A percentile compares a stretch with the other conserved stretches of the same genome.
Conservation (phyloP, 2,113 vertebrate species). For the Danio rerio region GRCz12tu NC_133181.1:33370501-33371000, state of each 20-base stretch:
- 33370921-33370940: neutral
- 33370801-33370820: slow-evolving; percentile 99
- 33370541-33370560: slow-evolving; percentile 81
- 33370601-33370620: neutral
- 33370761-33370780: slow-evolving; percentile 97
- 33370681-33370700: slow-evolving; percentile 92
- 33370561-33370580: slow-evolving; percentile 43
- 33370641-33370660: slow-evolving; percentile 90
- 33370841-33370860: neutral
- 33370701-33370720: slow-evolving; percentile 92
- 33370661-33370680: slow-evolving; percentile 94
- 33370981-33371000: slow-evolving; percentile 49
- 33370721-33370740: slow-evolving; percentile 96
- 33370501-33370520: slow-evolving; percentile 98
- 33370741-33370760: slow-evolving; percentile 98
- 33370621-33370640: neutral
- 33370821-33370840: slow-evolving; percentile 72
- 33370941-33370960: neutral
- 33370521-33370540: slow-evolving; percentile 98
- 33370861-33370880: neutral
- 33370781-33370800: slow-evolving; percentile 94
- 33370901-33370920: neutral
- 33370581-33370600: neutral
- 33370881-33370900: neutral
- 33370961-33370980: slow-evolving; percentile 41